Conservation (phyloP, 1,140 invertebrate species). For the Eurosta solidaginis region DNA sequence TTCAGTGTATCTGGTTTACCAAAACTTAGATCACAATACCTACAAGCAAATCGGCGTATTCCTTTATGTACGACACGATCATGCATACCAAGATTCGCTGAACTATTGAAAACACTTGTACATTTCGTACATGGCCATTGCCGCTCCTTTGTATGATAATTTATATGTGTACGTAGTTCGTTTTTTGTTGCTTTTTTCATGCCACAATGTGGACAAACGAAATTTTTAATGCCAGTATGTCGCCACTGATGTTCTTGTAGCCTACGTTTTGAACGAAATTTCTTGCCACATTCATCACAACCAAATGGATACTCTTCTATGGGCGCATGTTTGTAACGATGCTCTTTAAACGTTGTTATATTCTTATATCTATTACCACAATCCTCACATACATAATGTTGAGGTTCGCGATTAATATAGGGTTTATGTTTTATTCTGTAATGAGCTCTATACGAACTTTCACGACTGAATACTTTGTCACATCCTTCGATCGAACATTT, state of each 20-base stretch:
- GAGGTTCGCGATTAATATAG: not conserved
- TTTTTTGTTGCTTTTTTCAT: slow-evolving; percentile 30
- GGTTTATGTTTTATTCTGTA: slow-evolving; percentile 20
- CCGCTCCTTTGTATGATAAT: slow-evolving; percentile 34
- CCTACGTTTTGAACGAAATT: not conserved
- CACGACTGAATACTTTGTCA: not conserved
- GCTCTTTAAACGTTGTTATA: not conserved
- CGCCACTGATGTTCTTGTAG: slow-evolving; percentile 32
- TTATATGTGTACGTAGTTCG: slow-evolving; percentile 35
- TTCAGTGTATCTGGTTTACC: slow-evolving; percentile 32
- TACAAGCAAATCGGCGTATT: slow-evolving; percentile 30
- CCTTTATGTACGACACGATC: slow-evolving; percentile 35
- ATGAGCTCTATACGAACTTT: not conserved
- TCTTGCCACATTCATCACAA: slow-evolving; percentile 34
- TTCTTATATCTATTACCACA: slow-evolving; percentile 24
- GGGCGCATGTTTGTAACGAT: slow-evolving; percentile 26
- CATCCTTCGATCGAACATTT: slow-evolving; percentile 14
- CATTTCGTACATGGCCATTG: slow-evolving; percentile 34
- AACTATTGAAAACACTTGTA: slow-evolving; percentile 32
- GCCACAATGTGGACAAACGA: slow-evolving; percentile 31
- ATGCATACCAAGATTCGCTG: slow-evolving; percentile 27
- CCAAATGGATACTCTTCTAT: slow-evolving; percentile 30
- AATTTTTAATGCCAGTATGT: slow-evolving; percentile 37
- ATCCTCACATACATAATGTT: slow-evolving; percentile 28
- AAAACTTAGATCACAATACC: slow-evolving; percentile 35